Base-by-base conservation (phyloP, 2,113 vertebrate genomes). In the Platichthys flesus region DNA sequence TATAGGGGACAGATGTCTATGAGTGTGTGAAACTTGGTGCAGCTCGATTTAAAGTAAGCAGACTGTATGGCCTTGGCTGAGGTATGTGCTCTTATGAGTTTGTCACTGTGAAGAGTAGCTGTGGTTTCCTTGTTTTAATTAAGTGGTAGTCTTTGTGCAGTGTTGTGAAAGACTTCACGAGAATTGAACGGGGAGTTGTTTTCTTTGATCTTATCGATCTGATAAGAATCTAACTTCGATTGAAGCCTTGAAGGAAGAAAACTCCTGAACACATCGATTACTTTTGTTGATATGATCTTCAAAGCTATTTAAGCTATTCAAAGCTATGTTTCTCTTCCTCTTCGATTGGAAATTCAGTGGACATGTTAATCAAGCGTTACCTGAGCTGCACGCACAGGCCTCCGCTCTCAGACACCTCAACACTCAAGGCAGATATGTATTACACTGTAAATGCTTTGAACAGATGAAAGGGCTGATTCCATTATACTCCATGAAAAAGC, bases 331-430 rank as follows among this genome's bases (percentile, higher is more conserved):
- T 24, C 75, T 26, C 56, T 2, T 10, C n/a, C 14, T 65, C 16
- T 16, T 10, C 9, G 5, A n/a, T 23, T 3, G 24, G 10, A 74
- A 63, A 67, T 58, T 0, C 23, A 16, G 13, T 28, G 9, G 9
- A 51, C 60, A 65, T 74, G 42, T 3, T 65, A 67, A 28, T 52
- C 0, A 69, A 59, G 45, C 3, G 2, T 55, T 56, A 13, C 23
- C 68, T 40, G 68, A 79, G 69, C 72, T 78, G 83, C 55, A 49
- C 3, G 15, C 57, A 76, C 82, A 66, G 57, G 76, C 20, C 66
- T 18, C 9, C 4, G 55, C 52, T 35, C 23, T 61, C 10, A 52
- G 13, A 31, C 1, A 1, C 6, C 31, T 67, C 47, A 62, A 31
- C 1, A n/a, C 5, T 24, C 8, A 18, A 67, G 42, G 35, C 45